phyloP scores from a whole-genome alignment of 2,797 vertebrate species.

The Brotula barbata region DNA sequence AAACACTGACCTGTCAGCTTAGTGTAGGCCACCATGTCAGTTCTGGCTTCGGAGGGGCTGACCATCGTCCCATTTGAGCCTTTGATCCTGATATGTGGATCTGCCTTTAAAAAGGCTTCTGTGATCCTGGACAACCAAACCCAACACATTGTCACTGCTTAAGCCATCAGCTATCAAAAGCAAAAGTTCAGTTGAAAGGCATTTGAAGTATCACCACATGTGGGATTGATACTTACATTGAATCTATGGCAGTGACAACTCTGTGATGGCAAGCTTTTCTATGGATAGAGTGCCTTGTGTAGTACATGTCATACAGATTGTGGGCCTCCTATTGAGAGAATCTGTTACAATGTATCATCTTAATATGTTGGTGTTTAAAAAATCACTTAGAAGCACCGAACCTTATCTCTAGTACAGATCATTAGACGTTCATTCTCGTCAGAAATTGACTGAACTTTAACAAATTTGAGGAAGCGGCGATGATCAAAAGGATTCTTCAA shows the following conservation, averaged over 20 bases:
- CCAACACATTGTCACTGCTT: too few relatives aligned
- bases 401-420: conserved; percentile 95
- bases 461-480: conserved; percentile 88
- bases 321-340: conserved; percentile 84
- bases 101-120: conserved; percentile 92
- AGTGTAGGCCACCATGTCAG: conserved; percentile 95
- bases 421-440: conserved; percentile 80
- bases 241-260: conserved; percentile 90
- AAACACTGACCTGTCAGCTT: conserved; percentile 88
- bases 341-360: not conserved
- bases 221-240: conserved; percentile 83
- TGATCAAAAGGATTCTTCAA: conserved; percentile 96
- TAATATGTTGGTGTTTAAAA: not conserved
- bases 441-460: conserved; percentile 90
- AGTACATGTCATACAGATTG: conserved; percentile 96
- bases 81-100: conserved; percentile 79
- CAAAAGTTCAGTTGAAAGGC: too few relatives aligned
- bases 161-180: too few relatives aligned
- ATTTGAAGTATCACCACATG: too few relatives aligned
- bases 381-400: conserved; percentile 48
- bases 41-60: conserved; percentile 85
- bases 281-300: conserved; percentile 90
- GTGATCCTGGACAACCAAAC: conserved; percentile 83
- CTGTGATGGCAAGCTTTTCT: conserved; percentile 95
- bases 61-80: conserved; percentile 79